Conservation (phyloP, 2,797 vertebrate genomes). For the Coregonus ussuriensis region DNA sequence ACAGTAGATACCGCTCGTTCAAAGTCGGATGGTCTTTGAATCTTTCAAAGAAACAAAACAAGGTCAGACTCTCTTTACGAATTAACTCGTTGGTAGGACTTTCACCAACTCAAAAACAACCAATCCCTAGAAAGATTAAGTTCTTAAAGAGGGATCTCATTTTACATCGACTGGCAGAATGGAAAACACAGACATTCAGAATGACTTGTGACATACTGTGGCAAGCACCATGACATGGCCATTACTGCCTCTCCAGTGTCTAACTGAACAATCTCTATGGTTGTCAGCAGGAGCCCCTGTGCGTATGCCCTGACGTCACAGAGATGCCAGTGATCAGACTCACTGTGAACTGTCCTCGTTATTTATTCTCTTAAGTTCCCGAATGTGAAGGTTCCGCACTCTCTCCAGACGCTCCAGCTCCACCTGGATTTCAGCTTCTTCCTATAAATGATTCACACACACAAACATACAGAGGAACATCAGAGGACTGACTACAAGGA, state of each 20-base stretch:
- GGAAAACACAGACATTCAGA: not conserved
- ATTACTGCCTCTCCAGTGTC: not conserved
- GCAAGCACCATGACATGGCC: not conserved
- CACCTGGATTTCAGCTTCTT: conserved; percentile 99
- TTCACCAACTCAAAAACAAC: not conserved
- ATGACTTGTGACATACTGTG: not conserved
- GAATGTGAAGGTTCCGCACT: conserved; percentile 99
- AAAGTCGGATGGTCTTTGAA: conserved; percentile 98
- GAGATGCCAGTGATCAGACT: conserved; percentile 55
- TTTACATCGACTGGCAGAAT: not conserved
- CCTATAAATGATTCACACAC: conserved; percentile 82
- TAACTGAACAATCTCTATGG: not conserved
- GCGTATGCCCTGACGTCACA: too few species aligned
- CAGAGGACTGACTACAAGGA: conserved; percentile 54
- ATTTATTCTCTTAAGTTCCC: conserved; percentile 99
- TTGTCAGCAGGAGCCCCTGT: too few species aligned
- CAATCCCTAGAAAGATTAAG: not conserved
- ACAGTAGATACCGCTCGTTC: conserved; percentile 95
- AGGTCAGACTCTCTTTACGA: not conserved
- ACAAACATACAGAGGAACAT: conserved; percentile 55
- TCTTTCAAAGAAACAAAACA: conserved; percentile 65
- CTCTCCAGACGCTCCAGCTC: conserved; percentile 99
- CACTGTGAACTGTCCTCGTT: conserved; percentile 99
- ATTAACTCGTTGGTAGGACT: not conserved
- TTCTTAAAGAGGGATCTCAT: not conserved